Percentiles rank a stretch among this genome's conserved stretches.
Evolutionary conservation across 2,797 vertebrate species (phyloP).

Genomic region (Gorsachius magnificus): DNA sequence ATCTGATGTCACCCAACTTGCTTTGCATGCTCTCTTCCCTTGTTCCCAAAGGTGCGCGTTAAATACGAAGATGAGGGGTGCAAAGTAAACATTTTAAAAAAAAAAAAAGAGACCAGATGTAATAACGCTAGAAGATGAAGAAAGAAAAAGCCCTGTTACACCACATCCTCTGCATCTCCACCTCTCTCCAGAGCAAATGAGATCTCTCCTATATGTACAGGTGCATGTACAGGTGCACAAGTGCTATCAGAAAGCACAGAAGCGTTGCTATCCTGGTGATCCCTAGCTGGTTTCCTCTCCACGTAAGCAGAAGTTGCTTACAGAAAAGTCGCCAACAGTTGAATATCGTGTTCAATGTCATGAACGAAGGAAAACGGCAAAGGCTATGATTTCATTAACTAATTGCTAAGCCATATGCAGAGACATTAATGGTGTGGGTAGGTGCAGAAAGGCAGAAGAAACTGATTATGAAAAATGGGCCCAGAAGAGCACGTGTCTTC

Average conservation of each 20-base stretch:
- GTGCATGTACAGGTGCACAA: rapidly evolving
- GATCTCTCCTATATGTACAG: rapidly evolving
- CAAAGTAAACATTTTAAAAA: background rate
- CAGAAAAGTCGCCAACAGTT: too few species aligned
- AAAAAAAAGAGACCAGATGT: background rate
- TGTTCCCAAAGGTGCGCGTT: background rate
- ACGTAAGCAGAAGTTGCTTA: background rate
- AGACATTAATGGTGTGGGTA: background rate
- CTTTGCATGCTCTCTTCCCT: background rate
- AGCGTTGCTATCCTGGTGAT: rapidly evolving
- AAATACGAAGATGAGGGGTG: rapidly evolving
- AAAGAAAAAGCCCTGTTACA: background rate
- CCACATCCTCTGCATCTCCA: background rate
- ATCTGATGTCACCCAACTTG: background rate
- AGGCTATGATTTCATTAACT: background rate
- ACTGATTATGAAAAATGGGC: background rate
- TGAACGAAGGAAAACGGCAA: background rate
- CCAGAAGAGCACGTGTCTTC: background rate
- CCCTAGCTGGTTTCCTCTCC: background rate
- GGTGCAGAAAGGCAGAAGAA: background rate
- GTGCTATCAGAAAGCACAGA: background rate
- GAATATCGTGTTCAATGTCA: rapidly evolving
- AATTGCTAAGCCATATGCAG: background rate
- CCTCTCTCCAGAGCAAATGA: background rate
- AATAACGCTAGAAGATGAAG: background rate